phyloP scores from a whole-genome alignment of 2,797 vertebrate genomes.

The Pseudochromis fuscus region DNA sequence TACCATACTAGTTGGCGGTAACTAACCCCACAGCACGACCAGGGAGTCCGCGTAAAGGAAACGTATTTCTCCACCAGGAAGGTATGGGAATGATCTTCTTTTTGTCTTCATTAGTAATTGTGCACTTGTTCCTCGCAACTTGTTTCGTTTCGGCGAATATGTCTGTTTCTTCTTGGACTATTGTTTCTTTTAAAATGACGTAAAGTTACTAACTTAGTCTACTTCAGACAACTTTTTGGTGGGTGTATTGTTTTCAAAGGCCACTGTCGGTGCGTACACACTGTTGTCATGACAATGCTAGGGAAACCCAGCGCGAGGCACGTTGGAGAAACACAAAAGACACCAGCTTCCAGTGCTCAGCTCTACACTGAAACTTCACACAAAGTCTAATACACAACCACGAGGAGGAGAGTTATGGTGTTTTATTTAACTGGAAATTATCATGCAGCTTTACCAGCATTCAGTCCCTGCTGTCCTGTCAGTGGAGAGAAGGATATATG shows the following conservation, averaged over 20 bases:
- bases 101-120: constrained; percentile 1
- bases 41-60: constrained; percentile 17
- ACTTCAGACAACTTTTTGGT: constrained; percentile 37
- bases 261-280: constrained; percentile 69
- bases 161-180: neutral
- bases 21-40: neutral
- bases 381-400: neutral
- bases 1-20: neutral
- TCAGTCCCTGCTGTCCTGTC: no score
- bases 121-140: constrained; percentile 56
- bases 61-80: constrained; percentile 57
- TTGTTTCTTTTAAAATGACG: neutral
- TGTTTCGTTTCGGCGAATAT: neutral
- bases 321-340: constrained; percentile 77
- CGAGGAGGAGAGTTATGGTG: neutral
- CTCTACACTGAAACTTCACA: neutral
- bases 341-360: constrained; percentile 48
- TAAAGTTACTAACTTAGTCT: constrained; percentile 20
- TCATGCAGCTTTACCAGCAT: no score
- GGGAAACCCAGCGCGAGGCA: constrained; percentile 80
- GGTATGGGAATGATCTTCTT: no score
- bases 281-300: constrained; percentile 86
- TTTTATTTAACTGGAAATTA: no score
- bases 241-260: constrained; percentile 70
- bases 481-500: no score